phyloP scores from a whole-genome alignment of 2,888 invertebrate species.

The Xestoiulus laeticollis region DNA sequence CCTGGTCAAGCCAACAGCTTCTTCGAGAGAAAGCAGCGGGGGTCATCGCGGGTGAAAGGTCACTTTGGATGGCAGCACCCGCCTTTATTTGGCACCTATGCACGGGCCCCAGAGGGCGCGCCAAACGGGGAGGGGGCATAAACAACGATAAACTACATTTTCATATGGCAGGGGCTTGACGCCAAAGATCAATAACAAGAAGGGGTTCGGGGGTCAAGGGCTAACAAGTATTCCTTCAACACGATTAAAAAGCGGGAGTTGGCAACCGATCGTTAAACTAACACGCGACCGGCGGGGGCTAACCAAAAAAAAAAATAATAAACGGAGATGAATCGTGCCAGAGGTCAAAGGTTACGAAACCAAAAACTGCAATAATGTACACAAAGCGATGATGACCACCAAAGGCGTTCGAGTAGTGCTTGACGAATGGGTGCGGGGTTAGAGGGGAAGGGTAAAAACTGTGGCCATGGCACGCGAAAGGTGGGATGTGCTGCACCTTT shows the following conservation, averaged over 20 bases:
- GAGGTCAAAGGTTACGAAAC: not conserved
- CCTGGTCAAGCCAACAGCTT: not conserved
- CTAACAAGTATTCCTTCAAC: not conserved
- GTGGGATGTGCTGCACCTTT: not conserved
- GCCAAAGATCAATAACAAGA: not conserved
- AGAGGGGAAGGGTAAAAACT: not conserved
- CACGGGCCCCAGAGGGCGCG: conserved; percentile 25
- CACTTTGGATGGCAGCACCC: not conserved
- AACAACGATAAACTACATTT: conserved; percentile 11
- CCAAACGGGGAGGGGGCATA: not conserved
- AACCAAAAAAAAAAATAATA: not conserved
- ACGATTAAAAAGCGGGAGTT: not conserved
- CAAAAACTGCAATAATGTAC: not conserved
- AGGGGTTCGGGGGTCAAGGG: not conserved
- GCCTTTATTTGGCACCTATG: conserved; percentile 3
- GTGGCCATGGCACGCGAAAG: not conserved
- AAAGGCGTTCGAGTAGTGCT: not conserved
- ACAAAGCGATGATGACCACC: not conserved
- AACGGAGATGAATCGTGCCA: not conserved
- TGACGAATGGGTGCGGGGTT: not conserved
- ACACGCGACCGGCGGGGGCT: not conserved
- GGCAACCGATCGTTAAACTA: not conserved
- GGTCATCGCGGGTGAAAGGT: not conserved
- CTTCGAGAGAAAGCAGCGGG: not conserved
- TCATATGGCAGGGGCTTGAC: not conserved